Conservation (phyloP, 1,140 invertebrate species). For the Aricia agestis region DNA sequence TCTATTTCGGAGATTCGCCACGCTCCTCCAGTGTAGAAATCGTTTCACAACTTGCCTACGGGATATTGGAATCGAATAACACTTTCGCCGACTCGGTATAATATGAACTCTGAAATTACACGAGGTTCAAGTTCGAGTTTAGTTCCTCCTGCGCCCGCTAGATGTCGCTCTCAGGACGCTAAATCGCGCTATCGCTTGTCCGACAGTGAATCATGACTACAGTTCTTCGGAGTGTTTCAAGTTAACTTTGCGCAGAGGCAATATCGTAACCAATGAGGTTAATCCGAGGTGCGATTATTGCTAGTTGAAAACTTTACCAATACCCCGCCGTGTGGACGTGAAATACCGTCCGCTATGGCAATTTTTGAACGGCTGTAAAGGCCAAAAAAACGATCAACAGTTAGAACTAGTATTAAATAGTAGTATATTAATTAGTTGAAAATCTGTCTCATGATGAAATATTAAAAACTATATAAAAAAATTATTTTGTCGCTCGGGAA, state of each 20-base stretch:
- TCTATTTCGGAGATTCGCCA: slow-evolving; percentile 32
- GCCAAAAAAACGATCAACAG: slow-evolving; percentile 32
- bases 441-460: too few relatives aligned
- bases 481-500: too few relatives aligned
- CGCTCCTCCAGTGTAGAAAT: slow-evolving; percentile 24
- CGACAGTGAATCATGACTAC: not conserved
- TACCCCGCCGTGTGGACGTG: slow-evolving; percentile 94
- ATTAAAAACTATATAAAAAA: too few relatives aligned
- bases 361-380: slow-evolving; percentile 85
- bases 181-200: slow-evolving; percentile 30
- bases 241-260: slow-evolving; percentile 85
- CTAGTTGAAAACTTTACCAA: slow-evolving; percentile 96
- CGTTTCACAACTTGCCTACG: slow-evolving; percentile 20
- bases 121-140: not conserved
- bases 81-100: not conserved
- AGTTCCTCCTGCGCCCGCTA: slow-evolving; percentile 21
- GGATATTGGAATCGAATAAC: slow-evolving; percentile 7
- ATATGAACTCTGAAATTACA: not conserved
- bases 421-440: too few relatives aligned
- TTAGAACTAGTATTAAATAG: too few relatives aligned
- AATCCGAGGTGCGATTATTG: slow-evolving; percentile 92
- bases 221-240: not conserved
- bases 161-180: slow-evolving; percentile 30
- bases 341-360: slow-evolving; percentile 93
- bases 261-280: slow-evolving; percentile 92